Evolutionary conservation across 2,888 invertebrate genomes (phyloP).

Genomic region (Agrypnus murinus): DNA sequence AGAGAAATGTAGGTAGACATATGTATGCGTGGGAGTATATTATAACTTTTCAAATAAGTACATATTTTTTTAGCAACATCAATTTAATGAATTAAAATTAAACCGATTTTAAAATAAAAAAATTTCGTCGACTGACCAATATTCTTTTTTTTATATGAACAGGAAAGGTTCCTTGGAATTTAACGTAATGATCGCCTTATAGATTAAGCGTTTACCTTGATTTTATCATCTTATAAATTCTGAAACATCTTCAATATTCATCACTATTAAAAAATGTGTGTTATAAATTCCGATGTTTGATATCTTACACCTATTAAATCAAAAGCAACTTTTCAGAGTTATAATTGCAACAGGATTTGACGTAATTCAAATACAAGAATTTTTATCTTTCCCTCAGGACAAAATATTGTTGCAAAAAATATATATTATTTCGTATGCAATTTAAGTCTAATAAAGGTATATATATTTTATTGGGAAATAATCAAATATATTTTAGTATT

Average conservation of each 20-base stretch:
- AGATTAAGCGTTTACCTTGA: background rate
- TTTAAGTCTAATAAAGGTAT: no score
- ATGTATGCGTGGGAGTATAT: no score
- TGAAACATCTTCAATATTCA: background rate
- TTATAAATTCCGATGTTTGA: background rate
- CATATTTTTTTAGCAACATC: background rate
- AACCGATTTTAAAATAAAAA: no score
- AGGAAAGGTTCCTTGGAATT: background rate
- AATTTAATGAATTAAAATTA: background rate
- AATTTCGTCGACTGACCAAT: no score
- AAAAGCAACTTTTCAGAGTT: background rate
- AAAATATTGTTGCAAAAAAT: no score
- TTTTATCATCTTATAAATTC: no score
- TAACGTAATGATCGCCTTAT: background rate
- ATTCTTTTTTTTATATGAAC: background rate
- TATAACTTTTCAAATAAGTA: background rate
- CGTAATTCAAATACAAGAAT: background rate
- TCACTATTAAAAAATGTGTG: background rate
- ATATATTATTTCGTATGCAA: no score
- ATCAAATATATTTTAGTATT: no score
- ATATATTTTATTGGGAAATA: no score
- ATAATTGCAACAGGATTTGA: background rate
- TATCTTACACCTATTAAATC: slow-evolving; percentile 3
- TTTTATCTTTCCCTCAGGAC: background rate
- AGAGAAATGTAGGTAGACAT: no score